phyloP scores from a whole-genome alignment of 2,113 vertebrate species.

The Gobiocypris rarus region DNA sequence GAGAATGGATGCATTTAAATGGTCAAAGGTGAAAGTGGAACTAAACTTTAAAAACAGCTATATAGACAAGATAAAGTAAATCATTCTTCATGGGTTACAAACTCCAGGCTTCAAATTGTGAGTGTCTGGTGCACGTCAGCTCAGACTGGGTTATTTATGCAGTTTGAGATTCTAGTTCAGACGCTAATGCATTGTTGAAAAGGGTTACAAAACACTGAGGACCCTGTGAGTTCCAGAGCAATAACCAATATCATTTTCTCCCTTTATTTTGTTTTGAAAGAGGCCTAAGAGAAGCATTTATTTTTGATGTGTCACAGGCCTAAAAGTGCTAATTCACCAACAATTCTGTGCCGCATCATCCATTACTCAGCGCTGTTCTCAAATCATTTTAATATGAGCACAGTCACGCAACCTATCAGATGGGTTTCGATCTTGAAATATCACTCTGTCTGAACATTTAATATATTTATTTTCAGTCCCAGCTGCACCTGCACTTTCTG shows the following conservation, averaged over 20 bases:
- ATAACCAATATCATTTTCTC: background rate
- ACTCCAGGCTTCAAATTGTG: background rate
- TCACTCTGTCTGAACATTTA: background rate
- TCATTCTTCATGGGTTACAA: too few relatives aligned
- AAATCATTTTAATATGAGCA: background rate
- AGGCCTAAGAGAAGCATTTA: background rate
- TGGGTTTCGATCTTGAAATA: slow-evolving; percentile 4
- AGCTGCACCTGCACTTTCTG: background rate
- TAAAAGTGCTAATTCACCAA: background rate
- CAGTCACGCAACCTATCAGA: slow-evolving; percentile 1
- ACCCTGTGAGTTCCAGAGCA: slow-evolving; percentile 3
- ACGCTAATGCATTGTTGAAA: background rate
- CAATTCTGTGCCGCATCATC: background rate
- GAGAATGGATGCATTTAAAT: background rate
- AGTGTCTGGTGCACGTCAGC: background rate
- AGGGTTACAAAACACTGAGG: background rate
- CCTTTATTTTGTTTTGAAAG: background rate
- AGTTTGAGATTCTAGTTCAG: background rate
- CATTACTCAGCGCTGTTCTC: background rate
- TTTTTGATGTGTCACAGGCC: slow-evolving; percentile 41
- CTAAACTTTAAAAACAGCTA: too few relatives aligned
- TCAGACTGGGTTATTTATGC: background rate
- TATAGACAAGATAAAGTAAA: too few relatives aligned
- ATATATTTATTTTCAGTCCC: background rate
- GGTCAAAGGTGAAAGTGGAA: too few relatives aligned